These are phyloP conservation scores for Corvus hawaiiensis DNA, from an alignment of 2,113 vertebrate genomes.

Conservation along the genomic window DNA sequence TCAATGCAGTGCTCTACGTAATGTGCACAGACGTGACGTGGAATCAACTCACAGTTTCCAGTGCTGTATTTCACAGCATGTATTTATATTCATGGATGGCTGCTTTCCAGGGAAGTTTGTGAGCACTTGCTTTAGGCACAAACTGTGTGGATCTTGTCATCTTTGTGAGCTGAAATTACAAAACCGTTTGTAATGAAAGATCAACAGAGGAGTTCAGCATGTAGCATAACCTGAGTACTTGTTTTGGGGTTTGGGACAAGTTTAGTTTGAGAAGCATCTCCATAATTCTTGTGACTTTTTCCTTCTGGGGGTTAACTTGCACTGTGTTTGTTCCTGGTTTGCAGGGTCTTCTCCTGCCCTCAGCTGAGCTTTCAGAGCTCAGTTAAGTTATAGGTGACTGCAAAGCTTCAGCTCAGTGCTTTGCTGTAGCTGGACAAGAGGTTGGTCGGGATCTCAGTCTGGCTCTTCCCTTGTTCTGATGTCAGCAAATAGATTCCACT, in stretches of 20 bases:
- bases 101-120: background rate
- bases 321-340: background rate
- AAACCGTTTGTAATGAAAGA: background rate
- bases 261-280: background rate
- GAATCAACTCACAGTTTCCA: background rate
- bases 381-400: background rate
- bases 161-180: background rate
- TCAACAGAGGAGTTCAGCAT: background rate
- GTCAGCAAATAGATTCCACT: constrained; percentile 3
- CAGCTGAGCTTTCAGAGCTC: background rate
- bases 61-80: background rate
- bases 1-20: background rate
- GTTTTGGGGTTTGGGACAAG: background rate
- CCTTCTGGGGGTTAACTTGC: background rate
- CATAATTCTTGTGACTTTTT: background rate
- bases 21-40: background rate
- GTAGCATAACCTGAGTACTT: background rate
- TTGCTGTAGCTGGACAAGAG: background rate
- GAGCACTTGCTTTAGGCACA: background rate
- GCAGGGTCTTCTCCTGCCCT: background rate
- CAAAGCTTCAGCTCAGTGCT: background rate
- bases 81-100: background rate
- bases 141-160: background rate
- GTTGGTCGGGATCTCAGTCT: background rate
- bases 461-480: background rate